Conservation (phyloP, 2,113 vertebrate genomes). For the Dendrocopos noguchii region DNA sequence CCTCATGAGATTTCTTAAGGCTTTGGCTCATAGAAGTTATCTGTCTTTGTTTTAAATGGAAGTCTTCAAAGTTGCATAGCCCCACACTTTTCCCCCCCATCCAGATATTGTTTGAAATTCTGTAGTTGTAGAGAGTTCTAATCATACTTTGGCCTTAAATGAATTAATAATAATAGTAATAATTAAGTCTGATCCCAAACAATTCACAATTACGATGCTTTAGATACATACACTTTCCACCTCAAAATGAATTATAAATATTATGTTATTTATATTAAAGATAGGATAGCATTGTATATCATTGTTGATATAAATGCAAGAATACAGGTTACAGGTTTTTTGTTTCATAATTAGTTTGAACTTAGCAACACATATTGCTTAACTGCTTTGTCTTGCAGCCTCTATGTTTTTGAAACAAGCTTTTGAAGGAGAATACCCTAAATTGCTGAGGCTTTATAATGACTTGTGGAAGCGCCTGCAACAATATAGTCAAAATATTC, state of each 20-base stretch:
- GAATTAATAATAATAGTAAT: not conserved
- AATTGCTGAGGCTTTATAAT: slow-evolving; percentile 92
- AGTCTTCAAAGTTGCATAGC: not conserved
- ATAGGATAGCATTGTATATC: not conserved
- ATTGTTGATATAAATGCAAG: not conserved
- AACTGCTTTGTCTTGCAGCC: slow-evolving; percentile 74
- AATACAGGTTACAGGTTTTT: too few species aligned
- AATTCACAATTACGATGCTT: not conserved
- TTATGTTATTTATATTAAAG: not conserved
- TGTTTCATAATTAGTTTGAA: not conserved
- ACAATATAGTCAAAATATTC: slow-evolving; percentile 89
- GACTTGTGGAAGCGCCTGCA: slow-evolving; percentile 97
- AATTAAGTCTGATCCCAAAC: not conserved
- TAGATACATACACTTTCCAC: not conserved
- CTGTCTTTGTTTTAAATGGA: not conserved
- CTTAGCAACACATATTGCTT: not conserved
- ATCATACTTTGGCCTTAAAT: not conserved
- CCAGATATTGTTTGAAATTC: not conserved
- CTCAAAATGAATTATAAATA: not conserved
- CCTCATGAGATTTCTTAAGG: not conserved
- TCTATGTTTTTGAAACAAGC: slow-evolving; percentile 95
- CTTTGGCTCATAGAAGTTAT: not conserved
- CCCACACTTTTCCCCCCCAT: not conserved
- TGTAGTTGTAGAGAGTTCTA: not conserved
- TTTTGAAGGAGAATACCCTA: slow-evolving; percentile 96